These are phyloP conservation scores for Parapsyche elsis DNA, from an alignment of 1,140 invertebrate species.

Conservation along the genomic window DNA sequence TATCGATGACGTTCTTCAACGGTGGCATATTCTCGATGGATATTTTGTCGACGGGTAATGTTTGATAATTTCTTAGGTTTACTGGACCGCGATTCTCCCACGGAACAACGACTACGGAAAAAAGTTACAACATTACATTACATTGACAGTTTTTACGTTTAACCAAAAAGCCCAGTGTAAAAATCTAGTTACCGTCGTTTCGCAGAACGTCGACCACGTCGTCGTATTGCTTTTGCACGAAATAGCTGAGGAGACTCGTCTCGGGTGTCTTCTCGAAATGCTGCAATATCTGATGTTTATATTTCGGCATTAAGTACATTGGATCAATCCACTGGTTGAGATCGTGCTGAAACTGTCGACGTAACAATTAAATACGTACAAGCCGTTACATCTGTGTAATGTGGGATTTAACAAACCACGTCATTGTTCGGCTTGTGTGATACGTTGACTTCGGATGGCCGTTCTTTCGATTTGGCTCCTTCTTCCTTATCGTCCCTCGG, in stretches of 20 bases:
- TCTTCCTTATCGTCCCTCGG: slow-evolving; percentile 54
- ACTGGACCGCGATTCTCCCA: slow-evolving; percentile 73
- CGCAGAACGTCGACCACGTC: slow-evolving; percentile 63
- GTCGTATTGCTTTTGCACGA: slow-evolving; percentile 66
- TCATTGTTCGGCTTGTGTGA: not conserved
- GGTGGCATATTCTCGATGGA: slow-evolving; percentile 61
- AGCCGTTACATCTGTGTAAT: slow-evolving; percentile 45
- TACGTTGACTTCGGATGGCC: not conserved
- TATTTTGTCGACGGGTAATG: slow-evolving; percentile 64
- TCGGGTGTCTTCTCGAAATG: slow-evolving; percentile 71
- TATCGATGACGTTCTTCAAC: slow-evolving; percentile 55
- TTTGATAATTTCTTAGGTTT: slow-evolving; percentile 72
- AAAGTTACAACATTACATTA: not conserved
- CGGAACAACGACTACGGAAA: slow-evolving; percentile 59
- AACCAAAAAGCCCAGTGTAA: not conserved
- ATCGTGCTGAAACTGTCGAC: slow-evolving; percentile 42
- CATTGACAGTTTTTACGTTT: not conserved
- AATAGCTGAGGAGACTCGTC: slow-evolving; percentile 68
- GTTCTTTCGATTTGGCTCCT: slow-evolving; percentile 45
- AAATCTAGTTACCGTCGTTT: slow-evolving; percentile 57
- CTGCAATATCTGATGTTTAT: slow-evolving; percentile 67
- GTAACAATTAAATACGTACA: slow-evolving; percentile 14
- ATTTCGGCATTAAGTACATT: slow-evolving; percentile 65
- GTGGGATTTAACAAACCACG: not conserved
- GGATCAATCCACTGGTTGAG: slow-evolving; percentile 64